Base-by-base conservation (phyloP, 23 tunicate species). In the Aplidium turbinatum region DNA sequence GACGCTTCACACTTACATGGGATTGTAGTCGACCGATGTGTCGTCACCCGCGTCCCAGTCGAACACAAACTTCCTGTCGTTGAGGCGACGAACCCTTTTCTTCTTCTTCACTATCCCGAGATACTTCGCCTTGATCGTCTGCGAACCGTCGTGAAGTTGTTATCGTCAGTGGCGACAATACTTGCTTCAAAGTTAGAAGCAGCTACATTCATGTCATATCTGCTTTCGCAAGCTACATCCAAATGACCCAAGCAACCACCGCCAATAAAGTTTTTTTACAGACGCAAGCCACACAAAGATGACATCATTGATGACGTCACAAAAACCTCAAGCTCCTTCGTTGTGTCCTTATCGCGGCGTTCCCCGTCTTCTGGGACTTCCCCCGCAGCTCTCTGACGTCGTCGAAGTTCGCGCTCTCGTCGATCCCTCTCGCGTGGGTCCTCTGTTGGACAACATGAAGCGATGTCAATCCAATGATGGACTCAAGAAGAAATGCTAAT, bases 21-120 rank as follows among this genome's bases (percentile, higher is more conserved):
- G 99, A 57, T 94, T 94, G 71, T 73, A 94, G 58, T 94, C 99
- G 47, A 86, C 79, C 9, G 99, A 94, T 27, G 99, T 94, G 61
- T 94, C 99, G 78, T 94, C 99, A 2, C 99, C 99, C 26, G 99
- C 96, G 50, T 95, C 99, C 99, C 99, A 95, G 51, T 95, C 99
- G 56, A 95, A 95, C 79, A 95, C 99, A 39, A 95, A 95, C 56
- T 95, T 95, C n/a, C 99, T 74, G 42, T 95, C 99, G 68, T 95
- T 95, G 68, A 89, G 75, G 2, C 95, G 75, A 27, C 99, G 68
- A 1, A 88, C 96, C 38, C 95, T 51, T 60, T 95, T 95, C 73
- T 88, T 89, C 84, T 79, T 95, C 69, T 95, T 95, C 4, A 81
- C 86, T 3, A 80, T 65, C 2, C 99, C 99, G 38, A 95, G 84